Evolutionary conservation across 2,888 invertebrate genomes (phyloP).

Genomic region (Cheilosia soror): DNA sequence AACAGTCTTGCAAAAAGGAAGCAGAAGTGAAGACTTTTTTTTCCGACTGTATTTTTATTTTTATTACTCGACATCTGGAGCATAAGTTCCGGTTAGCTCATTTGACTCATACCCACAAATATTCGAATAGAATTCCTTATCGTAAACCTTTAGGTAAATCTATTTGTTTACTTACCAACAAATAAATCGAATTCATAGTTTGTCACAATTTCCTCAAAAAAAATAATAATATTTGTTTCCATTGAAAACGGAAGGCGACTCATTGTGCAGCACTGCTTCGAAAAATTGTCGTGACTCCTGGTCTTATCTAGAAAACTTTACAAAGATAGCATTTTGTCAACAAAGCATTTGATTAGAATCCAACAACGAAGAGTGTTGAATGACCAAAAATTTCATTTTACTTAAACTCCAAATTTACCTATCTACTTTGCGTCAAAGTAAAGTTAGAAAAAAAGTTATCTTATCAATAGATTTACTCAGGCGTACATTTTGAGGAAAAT

Average conservation of each 20-base stretch:
- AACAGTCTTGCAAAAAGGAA: too few relatives aligned
- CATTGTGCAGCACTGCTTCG: not conserved
- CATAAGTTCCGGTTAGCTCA: too few relatives aligned
- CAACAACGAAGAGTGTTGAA: not conserved
- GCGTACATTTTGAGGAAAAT: not conserved
- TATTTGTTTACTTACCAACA: not conserved
- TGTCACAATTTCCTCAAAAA: slow-evolving; percentile 4
- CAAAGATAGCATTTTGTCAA: slow-evolving; percentile 1
- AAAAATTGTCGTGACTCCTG: not conserved
- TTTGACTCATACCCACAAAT: too few relatives aligned
- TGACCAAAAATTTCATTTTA: not conserved
- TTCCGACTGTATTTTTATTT: too few relatives aligned
- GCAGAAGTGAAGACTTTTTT: too few relatives aligned
- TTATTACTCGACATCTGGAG: too few relatives aligned
- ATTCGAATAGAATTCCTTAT: too few relatives aligned
- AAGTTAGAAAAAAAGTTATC: slow-evolving; percentile 12
- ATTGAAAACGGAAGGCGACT: slow-evolving; percentile 11
- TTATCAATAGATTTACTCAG: slow-evolving; percentile 20
- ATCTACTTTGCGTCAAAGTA: not conserved
- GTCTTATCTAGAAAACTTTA: not conserved
- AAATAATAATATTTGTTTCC: not conserved
- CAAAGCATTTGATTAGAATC: slow-evolving; percentile 2
- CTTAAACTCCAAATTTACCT: not conserved
- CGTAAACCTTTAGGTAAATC: too few relatives aligned
- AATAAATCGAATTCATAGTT: not conserved